Percentiles rank a stretch among this genome's conserved stretches.
Evolutionary conservation across 1,140 invertebrate genomes (phyloP).

Genomic region (Drosophila prosaltans): DNA sequence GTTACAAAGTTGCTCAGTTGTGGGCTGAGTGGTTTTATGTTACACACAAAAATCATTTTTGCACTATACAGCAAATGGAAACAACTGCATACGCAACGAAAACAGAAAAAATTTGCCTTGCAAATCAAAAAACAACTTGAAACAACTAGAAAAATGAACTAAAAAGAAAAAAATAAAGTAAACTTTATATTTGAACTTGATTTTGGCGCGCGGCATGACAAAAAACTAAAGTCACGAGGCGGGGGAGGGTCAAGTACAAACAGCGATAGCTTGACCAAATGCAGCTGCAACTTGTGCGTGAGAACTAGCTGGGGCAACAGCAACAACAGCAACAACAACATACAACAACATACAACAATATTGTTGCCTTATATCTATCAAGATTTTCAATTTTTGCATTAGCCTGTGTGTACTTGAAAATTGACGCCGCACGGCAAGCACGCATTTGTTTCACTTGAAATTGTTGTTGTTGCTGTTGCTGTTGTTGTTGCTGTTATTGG

Average conservation of each 20-base stretch:
- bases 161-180: background rate
- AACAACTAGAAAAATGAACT: conserved; percentile 15
- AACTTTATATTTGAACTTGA: conserved; percentile 73
- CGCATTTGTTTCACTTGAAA: conserved; percentile 64
- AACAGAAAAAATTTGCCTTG: conserved; percentile 64
- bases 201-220: conserved; percentile 72
- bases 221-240: conserved; percentile 46
- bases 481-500: conserved; percentile 39
- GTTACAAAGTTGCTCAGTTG: conserved; percentile 46
- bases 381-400: conserved; percentile 78
- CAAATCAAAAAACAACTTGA: conserved; percentile 54
- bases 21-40: conserved; percentile 71
- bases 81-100: conserved; percentile 35
- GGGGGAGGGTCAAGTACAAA: conserved; percentile 55
- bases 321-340: conserved; percentile 26
- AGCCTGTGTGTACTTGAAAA: conserved; percentile 73
- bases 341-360: conserved; percentile 20
- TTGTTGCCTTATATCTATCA: conserved; percentile 77
- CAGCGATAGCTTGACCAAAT: conserved; percentile 58
- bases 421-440: conserved; percentile 75
- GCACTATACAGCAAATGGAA: conserved; percentile 52
- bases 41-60: conserved; percentile 69
- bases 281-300: conserved; percentile 74
- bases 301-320: conserved; percentile 63
- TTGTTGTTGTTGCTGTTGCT: conserved; percentile 23